Conservation (phyloP, 2,797 vertebrate species). For the Chromis chromis region DNA sequence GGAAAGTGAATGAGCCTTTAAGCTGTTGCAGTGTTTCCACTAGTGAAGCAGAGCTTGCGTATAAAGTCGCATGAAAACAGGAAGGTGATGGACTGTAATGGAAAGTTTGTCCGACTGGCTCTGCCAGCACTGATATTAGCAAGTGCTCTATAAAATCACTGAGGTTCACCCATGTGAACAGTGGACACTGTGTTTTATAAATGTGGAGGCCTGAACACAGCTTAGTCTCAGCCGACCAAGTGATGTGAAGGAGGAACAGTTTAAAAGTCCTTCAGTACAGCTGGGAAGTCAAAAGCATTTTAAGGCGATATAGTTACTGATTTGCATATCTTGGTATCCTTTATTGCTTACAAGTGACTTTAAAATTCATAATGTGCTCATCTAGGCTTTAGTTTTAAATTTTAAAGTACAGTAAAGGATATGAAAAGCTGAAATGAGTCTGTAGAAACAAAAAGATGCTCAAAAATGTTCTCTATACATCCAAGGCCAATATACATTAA, state of each 20-base stretch:
- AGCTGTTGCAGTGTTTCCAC: slow-evolving; percentile 54
- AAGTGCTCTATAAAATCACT: slow-evolving; percentile 58
- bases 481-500: slow-evolving; percentile 13
- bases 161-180: slow-evolving; percentile 48
- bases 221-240: slow-evolving; percentile 1
- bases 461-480: slow-evolving; percentile 9
- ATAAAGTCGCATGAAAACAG: slow-evolving; percentile 64
- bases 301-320: slow-evolving; percentile 5
- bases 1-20: slow-evolving; percentile 46
- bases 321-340: not conserved
- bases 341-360: not conserved
- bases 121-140: slow-evolving; percentile 61
- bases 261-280: slow-evolving; percentile 19
- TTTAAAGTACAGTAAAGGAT: slow-evolving; percentile 15
- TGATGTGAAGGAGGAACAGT: slow-evolving; percentile 38
- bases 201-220: slow-evolving; percentile 48
- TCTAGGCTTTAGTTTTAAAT: slow-evolving; percentile 33
- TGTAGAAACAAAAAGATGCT: slow-evolving; percentile 8
- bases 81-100: slow-evolving; percentile 73
- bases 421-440: slow-evolving; percentile 27
- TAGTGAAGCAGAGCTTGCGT: slow-evolving; percentile 27
- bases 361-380: slow-evolving; percentile 5
- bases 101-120: slow-evolving; percentile 65
- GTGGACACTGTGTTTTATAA: slow-evolving; percentile 61
- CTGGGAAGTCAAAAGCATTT: not conserved